Percentiles rank a stretch among this genome's conserved stretches.
Conservation (phyloP, 2,888 invertebrate genomes). For the Syrphus vitripennis region DNA sequence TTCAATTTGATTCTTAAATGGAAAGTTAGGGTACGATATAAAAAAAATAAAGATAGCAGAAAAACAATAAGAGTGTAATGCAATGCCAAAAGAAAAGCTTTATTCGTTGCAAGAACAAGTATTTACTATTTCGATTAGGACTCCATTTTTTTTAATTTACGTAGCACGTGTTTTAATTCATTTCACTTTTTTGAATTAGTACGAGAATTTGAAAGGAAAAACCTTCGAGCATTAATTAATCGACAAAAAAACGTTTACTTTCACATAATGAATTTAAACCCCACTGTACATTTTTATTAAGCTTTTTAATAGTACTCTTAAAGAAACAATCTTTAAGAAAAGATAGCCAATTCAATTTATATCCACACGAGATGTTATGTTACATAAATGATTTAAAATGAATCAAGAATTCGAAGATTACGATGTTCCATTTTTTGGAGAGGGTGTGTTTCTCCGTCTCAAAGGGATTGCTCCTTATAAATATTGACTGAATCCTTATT, state of each 20-base stretch:
- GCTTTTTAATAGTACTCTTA: not conserved
- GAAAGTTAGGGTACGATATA: not conserved
- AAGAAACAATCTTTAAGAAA: not conserved
- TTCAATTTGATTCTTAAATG: not conserved
- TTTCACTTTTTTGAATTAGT: not conserved
- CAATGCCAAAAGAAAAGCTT: too few relatives aligned
- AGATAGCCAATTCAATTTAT: constrained; percentile 48
- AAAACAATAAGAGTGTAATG: too few relatives aligned
- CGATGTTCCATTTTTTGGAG: not conserved
- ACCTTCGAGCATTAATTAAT: not conserved
- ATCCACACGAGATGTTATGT: constrained; percentile 48
- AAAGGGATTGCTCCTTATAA: constrained; percentile 38
- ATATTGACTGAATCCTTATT: constrained; percentile 61
- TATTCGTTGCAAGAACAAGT: not conserved
- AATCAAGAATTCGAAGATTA: not conserved
- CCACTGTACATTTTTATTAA: not conserved
- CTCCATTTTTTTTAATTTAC: not conserved
- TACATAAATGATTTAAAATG: constrained; percentile 51
- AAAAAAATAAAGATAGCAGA: too few relatives aligned
- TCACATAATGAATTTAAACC: not conserved
- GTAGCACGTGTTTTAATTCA: not conserved
- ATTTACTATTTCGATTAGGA: not conserved
- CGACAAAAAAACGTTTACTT: not conserved
- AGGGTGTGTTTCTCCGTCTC: not conserved
- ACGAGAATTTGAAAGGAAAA: not conserved